Base-by-base conservation (phyloP, 2,113 vertebrate species). In the Choloepus hoffmanni region DNA sequence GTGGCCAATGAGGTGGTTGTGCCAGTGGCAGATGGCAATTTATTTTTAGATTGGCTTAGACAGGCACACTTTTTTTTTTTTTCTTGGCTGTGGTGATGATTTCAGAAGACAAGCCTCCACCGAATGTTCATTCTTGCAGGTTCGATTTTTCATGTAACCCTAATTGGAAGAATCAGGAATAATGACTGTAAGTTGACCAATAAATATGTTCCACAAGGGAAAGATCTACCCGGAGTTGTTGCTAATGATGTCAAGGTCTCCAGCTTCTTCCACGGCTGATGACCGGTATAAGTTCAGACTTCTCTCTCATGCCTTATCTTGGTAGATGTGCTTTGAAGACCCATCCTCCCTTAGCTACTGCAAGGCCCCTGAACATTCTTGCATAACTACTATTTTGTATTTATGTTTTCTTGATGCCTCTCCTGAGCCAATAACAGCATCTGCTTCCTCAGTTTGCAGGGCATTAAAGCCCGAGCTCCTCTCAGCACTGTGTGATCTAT, bases 361-460 rank as follows among this genome's bases (percentile, higher is more conserved):
- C 7, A 26, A 79, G 85, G 50, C 60, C 65, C 67, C 74, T 89
- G 94, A 96, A 89, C 74, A 68, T 95, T 97, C 94, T 94, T 96
- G 82, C 81, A 55, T 94, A 94, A 92, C 85, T 76, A 63, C 45
- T 89, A 21, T 96, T 97, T 98, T 65, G 95, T 95, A 96, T 97
- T 96, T 95, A 96, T 95, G 92, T 83, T 95, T 95, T 78, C 90
- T 96, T 89, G 89, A 96, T 94, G 92, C 91, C 85, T 96, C 78
- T 95, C 82, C 33, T n/a, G 92, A 95, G 90, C 81, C 88, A 92
- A 8, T 70, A 79, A 86, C 33, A 86, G 83, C 97, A 97, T 97
- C 96, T 97, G 94, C 48, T 97, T 68, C 85, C 70, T 78, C 70
- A 28, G 53, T 96, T 95, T 95, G 83, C 43, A 72, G 70, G 96